Base-by-base conservation (phyloP, 2,888 invertebrate species). In the Odontomyia ornata region DNA sequence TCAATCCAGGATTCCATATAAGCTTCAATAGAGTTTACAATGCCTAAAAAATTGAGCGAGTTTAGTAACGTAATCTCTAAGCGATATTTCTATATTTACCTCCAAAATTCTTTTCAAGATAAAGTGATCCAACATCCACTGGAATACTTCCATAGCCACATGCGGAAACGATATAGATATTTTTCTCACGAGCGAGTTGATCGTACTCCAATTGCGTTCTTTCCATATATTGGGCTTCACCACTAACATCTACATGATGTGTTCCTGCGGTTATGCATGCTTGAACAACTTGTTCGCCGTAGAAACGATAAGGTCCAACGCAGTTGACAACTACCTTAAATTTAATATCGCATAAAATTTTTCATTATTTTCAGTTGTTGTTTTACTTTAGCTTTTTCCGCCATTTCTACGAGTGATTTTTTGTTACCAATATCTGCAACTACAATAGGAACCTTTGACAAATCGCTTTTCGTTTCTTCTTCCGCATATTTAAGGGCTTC, bases 121-220 rank as follows among this genome's bases (percentile, higher is more conserved):
- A 95, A n/a, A 93, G 86, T 0, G 94, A 87, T 0, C 98, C 98
- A 87, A 97, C 87, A 84, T 99, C 98, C 65, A 91, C 90, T n/a
- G 97, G 97, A 80, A 98, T 92, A 83, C 95, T 94, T 86, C 98
- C 98, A 85, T 95, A 94, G 36, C 98, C 98, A 87, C 97, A 98
- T 1, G 97, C 93, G 80, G 95, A 96, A 28, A 99, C 87, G 7
- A 98, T 88, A 85, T 93, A 97, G 4, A 96, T 90, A 18, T 93
- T 93, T 9, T 93, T 93, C 81, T 94, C 91, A 81, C 91, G 88
- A 0, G 96, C 96, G 57, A 86, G 84, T 77, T 91, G 88, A 81
- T 93, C 88, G 86, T 98, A 97, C 81, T 93, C 89, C 77, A 96
- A 85, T 83, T 96, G 95, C 91, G 96, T 95, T 36, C 86, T 87